These are phyloP conservation scores for Cyrtonyx montezumae DNA, from an alignment of 2,113 vertebrate genomes.

Conservation along the genomic window DNA sequence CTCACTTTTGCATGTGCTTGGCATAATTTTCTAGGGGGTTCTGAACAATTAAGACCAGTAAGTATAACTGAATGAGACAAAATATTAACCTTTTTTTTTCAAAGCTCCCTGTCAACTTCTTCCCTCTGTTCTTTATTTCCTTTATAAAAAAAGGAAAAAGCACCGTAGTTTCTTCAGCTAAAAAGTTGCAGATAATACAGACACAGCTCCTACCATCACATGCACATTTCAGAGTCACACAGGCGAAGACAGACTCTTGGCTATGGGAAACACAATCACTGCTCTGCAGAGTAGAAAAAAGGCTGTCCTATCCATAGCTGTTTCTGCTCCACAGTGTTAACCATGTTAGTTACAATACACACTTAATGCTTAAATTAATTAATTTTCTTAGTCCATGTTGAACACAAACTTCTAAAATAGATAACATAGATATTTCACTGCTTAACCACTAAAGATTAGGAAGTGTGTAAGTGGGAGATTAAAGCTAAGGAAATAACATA, in stretches of 20 bases:
- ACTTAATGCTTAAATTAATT: not conserved
- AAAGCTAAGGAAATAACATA: not conserved
- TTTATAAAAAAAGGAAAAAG: not conserved
- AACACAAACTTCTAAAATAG: not conserved
- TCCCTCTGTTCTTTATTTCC: not conserved
- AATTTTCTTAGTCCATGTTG: not conserved
- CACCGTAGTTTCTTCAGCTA: not conserved
- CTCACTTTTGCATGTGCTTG: not conserved
- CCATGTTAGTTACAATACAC: not conserved
- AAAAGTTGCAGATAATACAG: not conserved
- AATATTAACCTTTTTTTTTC: not conserved
- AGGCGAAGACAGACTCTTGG: not conserved
- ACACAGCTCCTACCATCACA: not conserved
- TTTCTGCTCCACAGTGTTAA: not conserved
- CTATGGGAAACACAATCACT: not conserved
- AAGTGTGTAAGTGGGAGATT: not conserved
- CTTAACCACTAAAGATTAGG: not conserved
- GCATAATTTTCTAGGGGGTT: not conserved
- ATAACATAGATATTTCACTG: accelerated
- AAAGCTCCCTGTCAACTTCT: not conserved
- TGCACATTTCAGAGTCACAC: not conserved
- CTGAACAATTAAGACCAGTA: not conserved
- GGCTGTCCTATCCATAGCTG: not conserved
- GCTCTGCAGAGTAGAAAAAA: not conserved
- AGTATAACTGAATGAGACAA: not conserved